phyloP scores from a whole-genome alignment of 2,888 invertebrate species.

The Atrina japonica region DNA sequence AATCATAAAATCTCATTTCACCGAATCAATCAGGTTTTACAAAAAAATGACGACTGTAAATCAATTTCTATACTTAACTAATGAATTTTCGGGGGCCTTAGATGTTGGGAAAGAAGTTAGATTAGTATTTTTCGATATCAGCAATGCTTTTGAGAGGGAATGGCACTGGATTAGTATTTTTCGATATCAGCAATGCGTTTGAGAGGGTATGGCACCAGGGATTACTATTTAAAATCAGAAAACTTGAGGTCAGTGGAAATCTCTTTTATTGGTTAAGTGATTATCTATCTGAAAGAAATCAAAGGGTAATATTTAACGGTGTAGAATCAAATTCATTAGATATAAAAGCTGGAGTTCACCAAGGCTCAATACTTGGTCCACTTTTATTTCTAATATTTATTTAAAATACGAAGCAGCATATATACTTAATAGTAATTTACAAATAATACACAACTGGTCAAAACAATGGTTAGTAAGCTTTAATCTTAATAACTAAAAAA shows the following conservation, averaged over 20 bases:
- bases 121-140: not conserved
- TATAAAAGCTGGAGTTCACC: too few relatives aligned
- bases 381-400: too few relatives aligned
- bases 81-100: not conserved
- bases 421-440: too few relatives aligned
- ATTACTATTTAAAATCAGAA: not conserved
- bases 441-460: too few relatives aligned
- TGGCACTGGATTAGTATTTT: slow-evolving; percentile 1
- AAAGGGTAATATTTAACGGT: too few relatives aligned
- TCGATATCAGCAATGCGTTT: not conserved
- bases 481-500: too few relatives aligned
- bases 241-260: not conserved
- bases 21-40: too few relatives aligned
- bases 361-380: too few relatives aligned
- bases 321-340: too few relatives aligned
- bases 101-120: not conserved
- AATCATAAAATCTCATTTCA: not conserved
- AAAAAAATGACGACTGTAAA: not conserved
- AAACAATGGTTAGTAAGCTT: too few relatives aligned
- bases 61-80: not conserved
- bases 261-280: not conserved
- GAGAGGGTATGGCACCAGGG: not conserved
- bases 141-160: slow-evolving; percentile 1
- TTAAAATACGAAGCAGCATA: too few relatives aligned
- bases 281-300: not conserved